Conservation (phyloP, 2,113 vertebrate genomes). For the Cercocebus atys region DNA sequence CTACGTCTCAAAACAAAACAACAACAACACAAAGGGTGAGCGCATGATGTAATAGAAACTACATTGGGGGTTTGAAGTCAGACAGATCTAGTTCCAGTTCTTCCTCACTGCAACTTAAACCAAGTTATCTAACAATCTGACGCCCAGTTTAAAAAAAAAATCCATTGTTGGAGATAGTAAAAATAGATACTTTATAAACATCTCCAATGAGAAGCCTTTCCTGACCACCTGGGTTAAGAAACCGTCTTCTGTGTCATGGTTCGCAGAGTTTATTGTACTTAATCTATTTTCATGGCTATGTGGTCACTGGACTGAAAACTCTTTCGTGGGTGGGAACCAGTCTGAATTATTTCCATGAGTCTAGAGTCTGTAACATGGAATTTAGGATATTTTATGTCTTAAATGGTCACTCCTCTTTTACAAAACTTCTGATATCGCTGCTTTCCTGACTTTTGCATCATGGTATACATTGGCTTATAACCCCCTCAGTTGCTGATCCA, state of each 20-base stretch:
- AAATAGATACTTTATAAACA: constrained; percentile 22
- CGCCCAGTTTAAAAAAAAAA: not conserved
- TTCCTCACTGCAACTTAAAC: not conserved
- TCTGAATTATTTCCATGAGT: constrained; percentile 13
- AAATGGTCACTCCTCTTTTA: not conserved
- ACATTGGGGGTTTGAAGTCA: not conserved
- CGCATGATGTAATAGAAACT: constrained; percentile 5
- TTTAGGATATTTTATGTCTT: not conserved
- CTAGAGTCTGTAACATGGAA: not conserved
- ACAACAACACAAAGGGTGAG: not conserved
- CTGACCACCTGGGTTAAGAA: constrained; percentile 3
- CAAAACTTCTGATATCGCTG: not conserved
- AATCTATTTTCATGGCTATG: not conserved
- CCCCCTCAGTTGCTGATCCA: constrained; percentile 18
- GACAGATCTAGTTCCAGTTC: not conserved
- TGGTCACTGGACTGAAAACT: not conserved
- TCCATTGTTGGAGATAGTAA: not conserved
- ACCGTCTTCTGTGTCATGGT: not conserved
- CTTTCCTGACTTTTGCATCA: constrained; percentile 2
- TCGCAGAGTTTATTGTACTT: not conserved
- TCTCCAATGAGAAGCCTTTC: constrained; percentile 21
- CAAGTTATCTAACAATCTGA: not conserved
- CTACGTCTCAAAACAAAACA: no score
- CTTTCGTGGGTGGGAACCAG: not conserved
- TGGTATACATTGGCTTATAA: not conserved